These are phyloP conservation scores for Condylura cristata DNA, from an alignment of 2,113 vertebrate species.

Conservation along the genomic window DNA sequence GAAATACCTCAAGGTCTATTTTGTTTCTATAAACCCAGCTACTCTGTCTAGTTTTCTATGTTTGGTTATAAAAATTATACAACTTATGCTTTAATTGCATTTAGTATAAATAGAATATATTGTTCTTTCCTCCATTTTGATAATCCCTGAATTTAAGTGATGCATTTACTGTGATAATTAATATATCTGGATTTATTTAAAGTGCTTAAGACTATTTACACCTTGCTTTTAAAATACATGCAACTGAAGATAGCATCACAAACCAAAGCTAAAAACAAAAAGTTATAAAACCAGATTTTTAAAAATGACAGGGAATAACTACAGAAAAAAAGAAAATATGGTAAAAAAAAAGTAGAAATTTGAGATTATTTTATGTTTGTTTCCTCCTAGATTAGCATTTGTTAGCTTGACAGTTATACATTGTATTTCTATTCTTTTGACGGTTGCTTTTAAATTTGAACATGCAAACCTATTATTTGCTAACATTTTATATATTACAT, in stretches of 20 bases:
- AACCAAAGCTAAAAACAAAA: no score
- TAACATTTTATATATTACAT: neutral
- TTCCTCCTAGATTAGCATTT: neutral
- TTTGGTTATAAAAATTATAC: neutral
- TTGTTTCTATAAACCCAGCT: neutral
- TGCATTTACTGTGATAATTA: neutral
- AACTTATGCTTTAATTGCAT: neutral
- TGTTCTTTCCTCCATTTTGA: neutral
- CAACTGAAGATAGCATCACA: no score
- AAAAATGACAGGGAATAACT: no score
- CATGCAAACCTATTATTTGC: neutral
- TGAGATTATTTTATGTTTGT: no score
- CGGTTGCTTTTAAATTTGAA: neutral
- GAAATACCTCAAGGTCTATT: neutral
- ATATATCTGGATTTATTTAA: neutral
- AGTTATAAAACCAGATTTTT: no score
- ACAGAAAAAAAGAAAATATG: no score
- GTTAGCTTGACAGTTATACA: neutral
- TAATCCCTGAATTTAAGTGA: neutral
- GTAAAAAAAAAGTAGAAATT: no score
- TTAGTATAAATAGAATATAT: neutral
- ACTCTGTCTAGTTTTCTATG: neutral
- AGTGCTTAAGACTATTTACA: neutral
- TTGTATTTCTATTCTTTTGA: neutral
- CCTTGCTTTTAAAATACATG: neutral